These are phyloP conservation scores for Alethe diademata DNA, from an alignment of 2,113 vertebrate genomes.

Conservation along the genomic window DNA sequence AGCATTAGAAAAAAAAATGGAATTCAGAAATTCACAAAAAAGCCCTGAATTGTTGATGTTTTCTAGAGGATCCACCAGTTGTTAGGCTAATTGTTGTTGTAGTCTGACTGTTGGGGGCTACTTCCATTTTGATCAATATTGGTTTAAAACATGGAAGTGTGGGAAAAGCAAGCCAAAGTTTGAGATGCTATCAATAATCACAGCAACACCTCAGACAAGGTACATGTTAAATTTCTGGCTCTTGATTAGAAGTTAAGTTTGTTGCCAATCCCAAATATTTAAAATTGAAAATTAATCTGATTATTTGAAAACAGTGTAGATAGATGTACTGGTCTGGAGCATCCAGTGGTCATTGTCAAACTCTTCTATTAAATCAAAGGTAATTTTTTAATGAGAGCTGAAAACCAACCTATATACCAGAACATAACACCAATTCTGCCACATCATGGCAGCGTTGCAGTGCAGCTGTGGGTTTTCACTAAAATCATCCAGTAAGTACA, in stretches of 20 bases:
- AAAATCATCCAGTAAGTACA: not conserved
- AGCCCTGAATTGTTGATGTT: not conserved
- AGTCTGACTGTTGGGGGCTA: rapidly evolving
- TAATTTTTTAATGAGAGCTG: not conserved
- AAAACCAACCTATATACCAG: not conserved
- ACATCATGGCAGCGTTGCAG: rapidly evolving
- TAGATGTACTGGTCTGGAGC: not conserved
- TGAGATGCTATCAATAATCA: not conserved
- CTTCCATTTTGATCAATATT: not conserved
- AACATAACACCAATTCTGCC: not conserved
- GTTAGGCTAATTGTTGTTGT: not conserved
- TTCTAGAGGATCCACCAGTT: not conserved
- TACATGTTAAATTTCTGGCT: not conserved
- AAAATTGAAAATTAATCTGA: not conserved
- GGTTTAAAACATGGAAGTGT: not conserved
- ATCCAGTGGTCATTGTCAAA: not conserved
- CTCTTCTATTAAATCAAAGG: not conserved
- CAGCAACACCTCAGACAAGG: not conserved
- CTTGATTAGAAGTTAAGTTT: not conserved
- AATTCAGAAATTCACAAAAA: not conserved
- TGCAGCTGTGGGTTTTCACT: not conserved
- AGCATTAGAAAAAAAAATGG: not conserved
- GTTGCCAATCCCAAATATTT: not conserved
- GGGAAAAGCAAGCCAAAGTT: not conserved
- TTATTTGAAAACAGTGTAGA: not conserved